These are phyloP conservation scores for Okapia johnstoni DNA, from an alignment of 2,113 vertebrate species.

Conservation along the genomic window DNA sequence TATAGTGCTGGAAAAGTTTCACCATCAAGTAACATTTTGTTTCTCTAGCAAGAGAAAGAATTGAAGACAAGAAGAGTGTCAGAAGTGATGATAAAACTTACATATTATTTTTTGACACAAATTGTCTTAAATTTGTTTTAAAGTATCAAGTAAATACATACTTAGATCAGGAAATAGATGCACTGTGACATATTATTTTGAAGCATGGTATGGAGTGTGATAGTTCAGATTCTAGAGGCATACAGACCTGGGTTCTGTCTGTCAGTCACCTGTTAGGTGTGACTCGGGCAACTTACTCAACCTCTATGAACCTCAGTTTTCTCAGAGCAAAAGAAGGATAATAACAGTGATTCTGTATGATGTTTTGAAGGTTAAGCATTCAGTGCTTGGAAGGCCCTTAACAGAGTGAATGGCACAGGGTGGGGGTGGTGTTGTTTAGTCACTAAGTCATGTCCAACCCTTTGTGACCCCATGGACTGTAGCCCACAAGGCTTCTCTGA, in stretches of 20 bases:
- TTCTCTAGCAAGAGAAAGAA: conserved; percentile 7
- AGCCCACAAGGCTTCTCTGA: neutral
- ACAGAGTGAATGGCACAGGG: neutral
- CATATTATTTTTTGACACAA: neutral
- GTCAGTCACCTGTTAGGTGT: neutral
- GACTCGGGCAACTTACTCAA: neutral
- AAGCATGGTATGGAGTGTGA: neutral
- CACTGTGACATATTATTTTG: neutral
- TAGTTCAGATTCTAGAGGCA: neutral
- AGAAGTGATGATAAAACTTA: conserved; percentile 26
- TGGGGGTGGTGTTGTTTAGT: neutral
- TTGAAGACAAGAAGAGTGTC: neutral
- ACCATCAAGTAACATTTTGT: conserved; percentile 22
- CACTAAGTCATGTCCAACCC: neutral
- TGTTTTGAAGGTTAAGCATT: neutral
- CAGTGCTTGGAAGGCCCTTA: neutral
- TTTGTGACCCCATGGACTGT: neutral
- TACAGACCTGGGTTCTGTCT: neutral
- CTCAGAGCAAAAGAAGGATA: neutral
- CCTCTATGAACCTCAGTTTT: neutral
- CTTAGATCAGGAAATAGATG: neutral
- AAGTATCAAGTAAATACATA: neutral
- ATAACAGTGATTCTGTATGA: neutral
- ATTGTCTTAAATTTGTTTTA: conserved; percentile 38
- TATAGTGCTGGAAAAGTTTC: conserved; percentile 27